Percentiles rank a stretch among this genome's conserved stretches.
Evolutionary conservation across 2,113 vertebrate species (phyloP).

Genomic region (Proteles cristata): DNA sequence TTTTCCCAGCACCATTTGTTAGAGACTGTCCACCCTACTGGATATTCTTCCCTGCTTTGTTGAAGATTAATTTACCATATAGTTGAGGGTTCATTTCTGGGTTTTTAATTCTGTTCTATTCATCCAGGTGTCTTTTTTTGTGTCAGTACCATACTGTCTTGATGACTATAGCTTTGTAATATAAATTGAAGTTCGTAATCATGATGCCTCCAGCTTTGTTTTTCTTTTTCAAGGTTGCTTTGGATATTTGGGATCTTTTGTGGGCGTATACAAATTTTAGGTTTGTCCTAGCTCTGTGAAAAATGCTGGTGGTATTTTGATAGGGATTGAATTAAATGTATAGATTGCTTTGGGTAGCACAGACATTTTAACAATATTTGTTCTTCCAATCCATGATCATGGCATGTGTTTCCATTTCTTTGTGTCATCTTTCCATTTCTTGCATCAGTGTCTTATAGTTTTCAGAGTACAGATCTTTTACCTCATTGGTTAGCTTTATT

Average conservation of each 20-base stretch:
- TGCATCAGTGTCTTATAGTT: background rate
- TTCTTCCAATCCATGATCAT: background rate
- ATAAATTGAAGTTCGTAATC: background rate
- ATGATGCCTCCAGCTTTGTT: background rate
- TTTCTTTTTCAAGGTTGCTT: background rate
- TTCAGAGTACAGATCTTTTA: background rate
- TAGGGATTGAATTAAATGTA: background rate
- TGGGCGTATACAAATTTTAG: background rate
- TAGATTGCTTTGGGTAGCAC: background rate
- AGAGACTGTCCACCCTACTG: background rate
- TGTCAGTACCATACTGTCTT: background rate
- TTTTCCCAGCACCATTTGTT: background rate
- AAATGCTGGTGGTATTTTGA: background rate
- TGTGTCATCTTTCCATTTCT: background rate
- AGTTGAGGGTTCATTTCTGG: background rate
- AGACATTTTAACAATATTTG: background rate
- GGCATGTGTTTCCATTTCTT: background rate
- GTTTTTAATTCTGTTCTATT: background rate
- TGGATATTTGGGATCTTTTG: background rate
- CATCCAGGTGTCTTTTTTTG: background rate
- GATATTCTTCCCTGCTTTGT: background rate
- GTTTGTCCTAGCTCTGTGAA: background rate
- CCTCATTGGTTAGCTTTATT: background rate
- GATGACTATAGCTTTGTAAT: background rate
- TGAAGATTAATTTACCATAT: background rate